Conservation (phyloP, 2,113 vertebrate genomes). For the Hyla sarda region DNA sequence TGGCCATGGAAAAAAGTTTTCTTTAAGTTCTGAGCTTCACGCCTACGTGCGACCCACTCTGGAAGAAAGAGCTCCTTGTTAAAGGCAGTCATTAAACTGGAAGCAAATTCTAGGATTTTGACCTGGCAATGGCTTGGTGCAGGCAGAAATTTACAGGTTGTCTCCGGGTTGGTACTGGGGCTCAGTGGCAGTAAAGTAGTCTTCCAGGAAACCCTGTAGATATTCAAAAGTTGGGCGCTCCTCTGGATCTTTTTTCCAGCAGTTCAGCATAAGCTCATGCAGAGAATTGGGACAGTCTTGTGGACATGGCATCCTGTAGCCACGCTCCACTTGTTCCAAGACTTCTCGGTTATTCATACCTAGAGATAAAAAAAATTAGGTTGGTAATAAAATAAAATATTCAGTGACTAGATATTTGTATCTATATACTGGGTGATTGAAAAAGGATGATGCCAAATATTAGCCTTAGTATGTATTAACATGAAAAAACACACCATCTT, state of each 20-base stretch:
- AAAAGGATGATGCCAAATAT: too few relatives aligned
- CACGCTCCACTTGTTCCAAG: conserved; percentile 96
- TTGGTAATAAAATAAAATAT: too few relatives aligned
- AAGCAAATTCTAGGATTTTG: conserved; percentile 69
- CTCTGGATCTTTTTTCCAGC: conserved; percentile 98
- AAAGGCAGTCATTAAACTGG: conserved; percentile 68
- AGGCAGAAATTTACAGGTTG: conserved; percentile 83
- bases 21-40: conserved; percentile 75
- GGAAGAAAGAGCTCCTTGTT: conserved; percentile 68
- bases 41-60: conserved; percentile 72
- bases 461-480: too few relatives aligned
- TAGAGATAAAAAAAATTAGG: conserved; percentile 64
- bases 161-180: conserved; percentile 98
- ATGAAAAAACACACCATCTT: too few relatives aligned
- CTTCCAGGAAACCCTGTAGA: conserved; percentile 97
- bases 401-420: neutral
- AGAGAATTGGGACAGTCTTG: conserved; percentile 95
- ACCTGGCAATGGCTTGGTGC: conserved; percentile 66
- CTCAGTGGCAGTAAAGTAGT: conserved; percentile 98
- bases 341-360: conserved; percentile 99
- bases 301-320: conserved; percentile 95
- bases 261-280: conserved; percentile 97
- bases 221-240: conserved; percentile 97
- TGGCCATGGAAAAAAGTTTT: conserved; percentile 71
- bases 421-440: neutral